A percentile compares a stretch with the other conserved stretches of the same genome.
phyloP scores from a whole-genome alignment of 2,113 vertebrate genomes.

The Pseudolaguvia tuberculata region DNA sequence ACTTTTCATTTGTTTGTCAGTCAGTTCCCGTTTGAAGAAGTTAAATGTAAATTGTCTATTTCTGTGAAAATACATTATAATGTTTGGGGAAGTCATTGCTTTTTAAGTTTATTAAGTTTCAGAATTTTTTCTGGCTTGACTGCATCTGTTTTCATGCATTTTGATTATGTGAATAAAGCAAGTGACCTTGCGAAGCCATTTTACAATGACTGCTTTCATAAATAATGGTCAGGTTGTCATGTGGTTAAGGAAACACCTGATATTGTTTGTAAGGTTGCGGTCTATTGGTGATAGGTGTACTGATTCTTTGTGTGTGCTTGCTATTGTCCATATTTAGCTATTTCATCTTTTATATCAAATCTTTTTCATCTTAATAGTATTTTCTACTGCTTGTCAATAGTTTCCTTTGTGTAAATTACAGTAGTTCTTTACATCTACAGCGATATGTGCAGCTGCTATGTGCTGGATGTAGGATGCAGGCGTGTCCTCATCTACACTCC shows the following conservation, averaged over 20 bases:
- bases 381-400: not conserved
- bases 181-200: not conserved
- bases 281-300: not conserved
- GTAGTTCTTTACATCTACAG: not conserved
- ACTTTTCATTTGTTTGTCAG: not conserved
- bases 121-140: no score
- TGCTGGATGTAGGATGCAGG: constrained; percentile 33
- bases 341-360: no score
- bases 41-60: no score
- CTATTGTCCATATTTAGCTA: not conserved
- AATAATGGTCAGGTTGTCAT: not conserved
- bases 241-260: not conserved
- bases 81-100: not conserved
- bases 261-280: not conserved
- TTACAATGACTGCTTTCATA: not conserved
- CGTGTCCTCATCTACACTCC: constrained; percentile 13
- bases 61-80: no score
- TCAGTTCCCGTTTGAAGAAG: not conserved
- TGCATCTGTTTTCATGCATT: no score
- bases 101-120: no score
- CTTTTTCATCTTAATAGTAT: no score
- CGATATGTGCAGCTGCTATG: not conserved
- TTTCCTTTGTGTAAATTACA: constrained; percentile 4
- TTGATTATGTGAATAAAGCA: no score
- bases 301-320: not conserved